phyloP scores from a whole-genome alignment of 2,888 invertebrate genomes.

The Amiota minor region DNA sequence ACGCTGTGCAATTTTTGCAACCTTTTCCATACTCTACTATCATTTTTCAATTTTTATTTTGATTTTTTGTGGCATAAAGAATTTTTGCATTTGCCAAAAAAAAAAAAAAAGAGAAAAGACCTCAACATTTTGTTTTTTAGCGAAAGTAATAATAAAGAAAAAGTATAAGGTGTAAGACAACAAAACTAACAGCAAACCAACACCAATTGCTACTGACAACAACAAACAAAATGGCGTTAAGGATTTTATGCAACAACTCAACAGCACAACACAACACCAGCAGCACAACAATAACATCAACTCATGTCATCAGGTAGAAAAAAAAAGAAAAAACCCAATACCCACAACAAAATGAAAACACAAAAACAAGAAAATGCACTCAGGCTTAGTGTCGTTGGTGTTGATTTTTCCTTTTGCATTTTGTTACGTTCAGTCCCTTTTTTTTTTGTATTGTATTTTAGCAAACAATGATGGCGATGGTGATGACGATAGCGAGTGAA shows the following conservation, averaged over 20 bases:
- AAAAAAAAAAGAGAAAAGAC: no score
- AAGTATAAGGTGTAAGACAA: constrained; percentile 19
- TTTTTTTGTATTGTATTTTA: no score
- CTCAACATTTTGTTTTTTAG: no score
- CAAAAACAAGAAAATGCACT: constrained; percentile 67
- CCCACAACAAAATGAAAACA: constrained; percentile 59
- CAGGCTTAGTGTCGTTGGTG: constrained; percentile 59
- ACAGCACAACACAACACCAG: constrained; percentile 52
- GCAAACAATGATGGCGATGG: no score
- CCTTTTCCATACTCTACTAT: background rate
- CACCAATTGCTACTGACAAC: constrained; percentile 26
- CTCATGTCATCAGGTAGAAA: no score
- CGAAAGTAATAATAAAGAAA: constrained; percentile 40
- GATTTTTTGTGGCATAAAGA: constrained; percentile 53
- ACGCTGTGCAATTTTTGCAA: constrained; percentile 13
- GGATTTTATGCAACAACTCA: constrained; percentile 58
- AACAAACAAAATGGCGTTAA: constrained; percentile 64
- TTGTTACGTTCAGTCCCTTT: no score
- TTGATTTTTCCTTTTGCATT: no score
- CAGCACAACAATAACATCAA: constrained; percentile 63
- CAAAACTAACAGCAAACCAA: constrained; percentile 13
- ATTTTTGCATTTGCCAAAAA: no score
- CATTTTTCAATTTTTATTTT: constrained; percentile 43
- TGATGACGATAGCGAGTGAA: no score
- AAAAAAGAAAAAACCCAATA: no score